These are phyloP conservation scores for Calyptommatus sinebrachiatus DNA, from an alignment of 2,113 vertebrate species.

Conservation along the genomic window DNA sequence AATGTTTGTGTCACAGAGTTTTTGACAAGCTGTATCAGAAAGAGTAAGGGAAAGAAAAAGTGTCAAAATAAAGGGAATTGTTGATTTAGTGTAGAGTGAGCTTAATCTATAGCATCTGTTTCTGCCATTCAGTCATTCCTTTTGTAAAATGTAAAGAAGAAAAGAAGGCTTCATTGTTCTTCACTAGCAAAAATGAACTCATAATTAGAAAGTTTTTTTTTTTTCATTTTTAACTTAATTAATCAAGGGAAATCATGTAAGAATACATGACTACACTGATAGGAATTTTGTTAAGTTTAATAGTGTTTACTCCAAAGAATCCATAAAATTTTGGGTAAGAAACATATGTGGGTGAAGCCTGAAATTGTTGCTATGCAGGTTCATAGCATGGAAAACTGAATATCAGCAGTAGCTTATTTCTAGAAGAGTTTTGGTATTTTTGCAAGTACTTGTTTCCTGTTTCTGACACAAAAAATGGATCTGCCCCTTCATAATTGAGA, in stretches of 20 bases:
- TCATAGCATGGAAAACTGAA: no score
- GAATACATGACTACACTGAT: slow-evolving; percentile 16
- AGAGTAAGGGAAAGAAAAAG: slow-evolving; percentile 34
- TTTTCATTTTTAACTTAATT: slow-evolving; percentile 40
- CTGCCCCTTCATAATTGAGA: no score
- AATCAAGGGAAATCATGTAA: slow-evolving; percentile 21
- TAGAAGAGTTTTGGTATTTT: no score
- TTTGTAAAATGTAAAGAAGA: slow-evolving; percentile 37
- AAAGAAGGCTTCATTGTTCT: slow-evolving; percentile 15
- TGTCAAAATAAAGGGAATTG: slow-evolving; percentile 56
- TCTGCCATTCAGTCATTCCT: slow-evolving; percentile 34
- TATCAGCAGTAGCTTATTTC: no score
- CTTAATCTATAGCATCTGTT: slow-evolving; percentile 43
- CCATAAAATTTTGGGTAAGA: no score
- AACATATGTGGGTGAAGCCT: no score
- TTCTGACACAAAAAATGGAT: no score
- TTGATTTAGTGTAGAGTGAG: slow-evolving; percentile 36
- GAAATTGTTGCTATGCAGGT: no score
- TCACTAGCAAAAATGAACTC: slow-evolving; percentile 44
- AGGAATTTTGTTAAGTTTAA: no score
- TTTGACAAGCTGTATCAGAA: slow-evolving; percentile 48
- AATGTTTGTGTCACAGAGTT: slow-evolving; percentile 34
- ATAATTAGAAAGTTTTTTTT: slow-evolving; percentile 53
- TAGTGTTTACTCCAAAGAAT: no score
- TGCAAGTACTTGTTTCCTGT: no score